A percentile compares a stretch with the other conserved stretches of the same genome.
Conservation (phyloP, 1,140 invertebrate species). For the Nomia melanderi region DNA sequence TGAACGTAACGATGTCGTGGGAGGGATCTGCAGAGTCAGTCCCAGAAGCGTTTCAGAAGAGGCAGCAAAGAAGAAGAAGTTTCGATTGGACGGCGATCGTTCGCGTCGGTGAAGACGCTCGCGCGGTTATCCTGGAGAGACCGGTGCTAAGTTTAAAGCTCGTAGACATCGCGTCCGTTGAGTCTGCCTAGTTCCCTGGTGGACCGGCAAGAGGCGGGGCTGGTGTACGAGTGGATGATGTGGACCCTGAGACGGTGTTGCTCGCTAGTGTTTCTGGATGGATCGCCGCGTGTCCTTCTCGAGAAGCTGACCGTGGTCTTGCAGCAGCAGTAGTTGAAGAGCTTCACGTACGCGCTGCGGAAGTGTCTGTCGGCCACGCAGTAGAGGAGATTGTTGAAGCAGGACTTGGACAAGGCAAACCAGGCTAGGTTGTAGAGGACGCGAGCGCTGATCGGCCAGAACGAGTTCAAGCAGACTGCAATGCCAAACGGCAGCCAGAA, state of each 20-base stretch:
- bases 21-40: neutral
- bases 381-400: constrained; percentile 86
- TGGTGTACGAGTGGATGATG: constrained; percentile 88
- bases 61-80: constrained; percentile 11
- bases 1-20: neutral
- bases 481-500: constrained; percentile 87
- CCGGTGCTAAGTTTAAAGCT: constrained; percentile 75
- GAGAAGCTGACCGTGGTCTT: constrained; percentile 89
- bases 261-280: constrained; percentile 83
- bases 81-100: constrained; percentile 53
- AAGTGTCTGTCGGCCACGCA: constrained; percentile 86
- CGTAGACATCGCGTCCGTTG: constrained; percentile 82
- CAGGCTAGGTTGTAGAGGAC: constrained; percentile 86
- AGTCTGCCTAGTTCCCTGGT: constrained; percentile 71
- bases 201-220: constrained; percentile 79
- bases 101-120: constrained; percentile 13
- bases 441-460: constrained; percentile 78
- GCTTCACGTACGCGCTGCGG: constrained; percentile 87
- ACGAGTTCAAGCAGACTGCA: constrained; percentile 80
- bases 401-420: constrained; percentile 86
- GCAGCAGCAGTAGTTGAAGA: constrained; percentile 92
- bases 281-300: constrained; percentile 83
- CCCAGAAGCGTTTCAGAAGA: neutral
- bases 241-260: constrained; percentile 86
- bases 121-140: neutral